Base-by-base conservation (phyloP, 2,888 invertebrate species). In the Acanthosepion esculentum region DNA sequence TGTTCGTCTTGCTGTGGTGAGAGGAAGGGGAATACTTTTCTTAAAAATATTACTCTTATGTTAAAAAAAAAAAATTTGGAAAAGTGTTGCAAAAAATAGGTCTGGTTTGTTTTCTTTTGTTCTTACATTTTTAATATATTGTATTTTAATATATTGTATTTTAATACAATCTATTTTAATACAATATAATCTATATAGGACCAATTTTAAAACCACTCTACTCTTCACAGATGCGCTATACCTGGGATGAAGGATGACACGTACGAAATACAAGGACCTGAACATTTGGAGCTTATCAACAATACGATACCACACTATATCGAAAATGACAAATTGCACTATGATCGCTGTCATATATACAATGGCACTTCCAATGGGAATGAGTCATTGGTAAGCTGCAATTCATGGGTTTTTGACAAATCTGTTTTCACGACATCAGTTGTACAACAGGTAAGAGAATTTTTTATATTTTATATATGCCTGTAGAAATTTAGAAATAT, bases 311-410 rank as follows among this genome's bases (percentile, higher is more conserved):
- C 92, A 12, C 50, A 92, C 10, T 23, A 48, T 8, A 12, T 20
- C 0, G 10, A 92, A 92, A 10, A 92, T 48, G 92, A 12, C 29
- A 48, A 48, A 48, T 6, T 48, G 26, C 23, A 48, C 10, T 92
- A 92, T 92, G 92, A 92, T 29, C 48, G 29, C 26, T 92, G 92
- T 29, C 92, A 92, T 26, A 92, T 92, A 20, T 92, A 92, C 48
- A 92, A 92, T 20, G 50, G 20, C 15, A 92, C 48, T 50, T 50
- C 50, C 12, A 29, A 50, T 92, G 92, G 29, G 20, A 92, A 92
- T 12, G 29, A 26, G 4, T 48, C 92, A 7, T 48, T 48, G 92
- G 26, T 50, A 4, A 26, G 29, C 2, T 92, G 92, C 29, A 18
- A 48, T 48, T 92, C 92, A 6, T 92, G 92, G 92, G 92, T 92